Base-by-base conservation (phyloP, 2,113 vertebrate genomes). In the Corapipo altera region DNA sequence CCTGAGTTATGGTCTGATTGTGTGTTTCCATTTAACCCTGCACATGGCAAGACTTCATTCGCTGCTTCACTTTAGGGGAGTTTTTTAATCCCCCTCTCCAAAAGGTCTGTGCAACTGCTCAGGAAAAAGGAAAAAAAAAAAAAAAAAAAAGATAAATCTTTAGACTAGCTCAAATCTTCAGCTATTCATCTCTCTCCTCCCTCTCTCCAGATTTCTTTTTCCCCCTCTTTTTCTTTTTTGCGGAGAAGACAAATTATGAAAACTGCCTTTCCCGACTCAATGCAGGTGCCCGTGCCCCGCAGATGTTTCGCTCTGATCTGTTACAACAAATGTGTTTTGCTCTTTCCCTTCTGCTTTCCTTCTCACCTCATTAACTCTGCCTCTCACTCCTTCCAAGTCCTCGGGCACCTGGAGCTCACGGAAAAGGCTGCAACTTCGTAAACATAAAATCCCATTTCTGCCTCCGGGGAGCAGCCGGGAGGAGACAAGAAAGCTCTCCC, bases 341-440 rank as follows among this genome's bases (percentile, higher is more conserved):
- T 96, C 94, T 88, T 87, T 82, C 85, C 94, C 85, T 95, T 89
- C 91, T 95, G 88, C 85, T 95, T 95, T 96, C 90, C 80, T 97
- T 97, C 95, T 94, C 97, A 97, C 97, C 91, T 97, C 97, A 97
- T 98, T 97, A 97, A 97, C 93, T 97, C 61, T 92, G 85, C 95
- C 96, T 96, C 96, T 96, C 94, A 89, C 94, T 96, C 97, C 96
- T 96, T 91, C 95, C 95, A 96, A 92, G 94, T 82, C 96, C 85
- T 97, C 79, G 86, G 91, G 97, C 97, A 98, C 93, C 96, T 97
- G 96, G 93, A 74, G 83, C 92, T 91, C 80, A 58, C 1, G 1
- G 88, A 94, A 91, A 90, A 41, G 52, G 69, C 86, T 79, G 48
- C 67, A 62, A 81, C 86, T 92, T 52, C 28, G n/a, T 79, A 88